Evolutionary conservation across 2,113 vertebrate genomes (phyloP).

Genomic region (Micromys minutus): DNA sequence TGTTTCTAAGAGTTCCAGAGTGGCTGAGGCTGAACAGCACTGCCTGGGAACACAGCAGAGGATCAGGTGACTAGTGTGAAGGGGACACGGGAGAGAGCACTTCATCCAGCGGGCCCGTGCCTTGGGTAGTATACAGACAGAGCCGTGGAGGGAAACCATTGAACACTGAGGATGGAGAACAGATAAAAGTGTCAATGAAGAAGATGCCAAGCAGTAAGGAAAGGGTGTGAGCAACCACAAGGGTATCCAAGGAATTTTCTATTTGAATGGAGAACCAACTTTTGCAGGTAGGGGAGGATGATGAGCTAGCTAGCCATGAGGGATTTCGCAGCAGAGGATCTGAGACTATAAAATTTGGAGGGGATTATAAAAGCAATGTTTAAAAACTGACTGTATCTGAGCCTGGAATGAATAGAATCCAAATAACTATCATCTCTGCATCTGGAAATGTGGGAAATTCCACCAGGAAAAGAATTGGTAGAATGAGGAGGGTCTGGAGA

Average conservation of each 20-base stretch:
- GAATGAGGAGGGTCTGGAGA: background rate
- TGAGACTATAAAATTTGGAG: background rate
- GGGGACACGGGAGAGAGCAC: background rate
- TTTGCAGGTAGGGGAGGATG: background rate
- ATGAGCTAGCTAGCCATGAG: background rate
- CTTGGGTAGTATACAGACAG: background rate
- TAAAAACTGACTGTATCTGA: background rate
- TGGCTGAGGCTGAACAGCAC: background rate
- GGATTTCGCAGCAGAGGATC: background rate
- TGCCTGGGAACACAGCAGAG: background rate
- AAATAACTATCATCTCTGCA: background rate
- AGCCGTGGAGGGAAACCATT: background rate
- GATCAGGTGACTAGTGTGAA: background rate
- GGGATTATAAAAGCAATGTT: background rate
- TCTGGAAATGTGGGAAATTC: background rate
- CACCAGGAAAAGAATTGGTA: background rate
- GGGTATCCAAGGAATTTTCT: background rate
- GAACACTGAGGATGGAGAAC: background rate
- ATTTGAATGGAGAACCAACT: background rate
- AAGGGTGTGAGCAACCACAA: background rate
- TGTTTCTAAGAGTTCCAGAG: conserved; percentile 1
- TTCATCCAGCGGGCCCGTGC: background rate
- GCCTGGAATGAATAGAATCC: background rate
- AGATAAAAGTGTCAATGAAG: background rate
- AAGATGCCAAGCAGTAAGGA: background rate